Evolutionary conservation across 2,113 vertebrate genomes (phyloP).

Genomic region (Isurus oxyrinchus): DNA sequence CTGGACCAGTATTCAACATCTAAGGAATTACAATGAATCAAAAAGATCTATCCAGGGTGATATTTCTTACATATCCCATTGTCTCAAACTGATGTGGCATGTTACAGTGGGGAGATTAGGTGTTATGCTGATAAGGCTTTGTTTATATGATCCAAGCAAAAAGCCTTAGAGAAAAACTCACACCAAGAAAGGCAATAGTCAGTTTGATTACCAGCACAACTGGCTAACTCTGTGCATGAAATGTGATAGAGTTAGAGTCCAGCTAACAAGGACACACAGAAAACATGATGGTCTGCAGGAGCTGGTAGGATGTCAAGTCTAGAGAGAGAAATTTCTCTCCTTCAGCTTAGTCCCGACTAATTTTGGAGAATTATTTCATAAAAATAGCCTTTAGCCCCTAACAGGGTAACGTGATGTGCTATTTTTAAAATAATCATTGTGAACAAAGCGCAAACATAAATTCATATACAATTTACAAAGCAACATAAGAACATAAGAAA

Average conservation of each 20-base stretch:
- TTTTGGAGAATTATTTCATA: neutral
- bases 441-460: no score
- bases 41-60: no score
- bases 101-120: neutral
- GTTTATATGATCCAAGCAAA: neutral
- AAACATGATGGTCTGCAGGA: neutral
- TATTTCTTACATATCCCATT: no score
- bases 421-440: no score
- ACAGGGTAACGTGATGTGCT: no score
- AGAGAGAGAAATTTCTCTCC: neutral
- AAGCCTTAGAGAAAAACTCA: neutral
- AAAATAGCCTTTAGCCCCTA: neutral
- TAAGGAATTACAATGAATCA: no score
- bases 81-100: no score
- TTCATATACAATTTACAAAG: no score
- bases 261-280: neutral
- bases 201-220: neutral
- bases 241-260: no score
- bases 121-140: neutral
- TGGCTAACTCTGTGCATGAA: neutral
- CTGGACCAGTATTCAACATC: no score
- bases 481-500: no score
- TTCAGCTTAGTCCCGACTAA: neutral
- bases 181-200: neutral
- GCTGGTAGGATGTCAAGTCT: neutral